Evolutionary conservation across 2,113 vertebrate genomes (phyloP).

Genomic region (Pangasianodon gigas): DNA sequence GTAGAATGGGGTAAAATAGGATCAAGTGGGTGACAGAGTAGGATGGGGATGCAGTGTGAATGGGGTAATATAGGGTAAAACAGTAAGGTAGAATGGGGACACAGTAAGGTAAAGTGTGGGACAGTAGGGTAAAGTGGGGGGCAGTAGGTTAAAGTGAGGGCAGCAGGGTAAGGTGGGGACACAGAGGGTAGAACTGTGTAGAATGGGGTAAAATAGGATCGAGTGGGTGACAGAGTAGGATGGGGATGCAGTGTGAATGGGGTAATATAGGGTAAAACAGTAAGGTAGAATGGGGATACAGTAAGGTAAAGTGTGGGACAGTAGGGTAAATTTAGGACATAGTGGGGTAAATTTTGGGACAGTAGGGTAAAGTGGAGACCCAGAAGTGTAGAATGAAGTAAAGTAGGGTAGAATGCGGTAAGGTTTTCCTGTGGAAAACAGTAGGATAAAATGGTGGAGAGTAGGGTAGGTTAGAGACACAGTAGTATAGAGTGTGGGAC

Average conservation of each 20-base stretch:
- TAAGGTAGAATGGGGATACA: not conserved
- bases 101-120: not conserved
- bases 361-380: not conserved
- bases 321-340: not conserved
- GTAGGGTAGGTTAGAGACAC: not conserved
- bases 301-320: not conserved
- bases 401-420: not conserved
- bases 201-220: not conserved
- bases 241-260: not conserved
- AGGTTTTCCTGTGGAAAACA: not conserved
- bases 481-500: not conserved
- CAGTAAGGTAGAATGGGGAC: no score
- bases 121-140: not conserved
- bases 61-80: not conserved
- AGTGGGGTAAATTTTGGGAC: no score
- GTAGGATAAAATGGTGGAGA: not conserved
- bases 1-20: not conserved
- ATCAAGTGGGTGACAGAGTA: not conserved
- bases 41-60: not conserved
- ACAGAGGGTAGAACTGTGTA: not conserved
- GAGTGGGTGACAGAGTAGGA: not conserved
- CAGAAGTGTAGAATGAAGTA: not conserved
- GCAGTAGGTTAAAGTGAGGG: not conserved
- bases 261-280: not conserved
- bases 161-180: no score